Evolutionary conservation across 2,797 vertebrate species (phyloP), one percentile per base, ranked within the genome.

Genomic region (Coilia nasus): DNA sequence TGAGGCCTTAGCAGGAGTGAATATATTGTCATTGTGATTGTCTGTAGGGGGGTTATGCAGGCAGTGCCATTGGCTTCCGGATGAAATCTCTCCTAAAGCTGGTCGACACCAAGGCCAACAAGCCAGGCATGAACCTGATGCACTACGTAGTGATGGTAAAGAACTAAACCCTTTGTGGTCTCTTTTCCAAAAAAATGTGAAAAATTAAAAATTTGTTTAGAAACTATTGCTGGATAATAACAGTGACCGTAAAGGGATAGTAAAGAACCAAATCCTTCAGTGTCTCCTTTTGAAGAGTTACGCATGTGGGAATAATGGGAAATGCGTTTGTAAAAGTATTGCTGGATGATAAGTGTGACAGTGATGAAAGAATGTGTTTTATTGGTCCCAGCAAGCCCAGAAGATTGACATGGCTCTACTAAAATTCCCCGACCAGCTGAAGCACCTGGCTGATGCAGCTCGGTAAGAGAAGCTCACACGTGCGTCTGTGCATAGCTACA

Each of bases 61-160:
- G 97, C 82, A 95, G 94, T 12, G 97, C 96, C 0, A 60, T 96
- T 0, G 96, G 96, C 14, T 97, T 97, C 85, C 92, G 95, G 41
- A 94, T 97, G 89, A 84, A 95, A 4, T 97, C 96, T 0, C 93
- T 97, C 62, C 92, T 97, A 62, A 96, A 96, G 87, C 91, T 97
- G 9, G 95, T 88, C 0, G 97, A 97, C 88, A 97, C 96, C 62
- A 96, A 96, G 89, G 95, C 96, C 86, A 97, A 96, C 91, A 95
- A 95, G 89, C 97, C 96, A 0, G 96, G 96, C 86, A 95, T 96
- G 95, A 97, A 97, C 89, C 95, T 97, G 1, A 95, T 97, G 95
- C 97, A 97, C 90, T 97, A 97, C 2, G 95, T 97, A 0, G 96
- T 96, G 28, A 96, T 96, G 96, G 97, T 92, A 93, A 94, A 3